Conservation (phyloP, 2,113 vertebrate species). For the Ivindomyrus marchei region DNA sequence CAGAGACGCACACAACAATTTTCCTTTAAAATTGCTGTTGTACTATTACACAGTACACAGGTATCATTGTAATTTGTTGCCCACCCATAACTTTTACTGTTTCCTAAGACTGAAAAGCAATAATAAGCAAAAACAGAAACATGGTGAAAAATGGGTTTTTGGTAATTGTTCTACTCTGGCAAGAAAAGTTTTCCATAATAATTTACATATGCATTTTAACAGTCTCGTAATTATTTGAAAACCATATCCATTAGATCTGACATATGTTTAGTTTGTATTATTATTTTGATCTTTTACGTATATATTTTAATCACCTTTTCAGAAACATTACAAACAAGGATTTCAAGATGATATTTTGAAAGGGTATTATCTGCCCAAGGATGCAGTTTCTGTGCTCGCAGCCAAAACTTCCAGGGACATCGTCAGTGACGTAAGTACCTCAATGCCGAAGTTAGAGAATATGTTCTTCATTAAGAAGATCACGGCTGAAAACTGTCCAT, state of each 20-base stretch:
- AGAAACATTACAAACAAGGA: slow-evolving; percentile 67
- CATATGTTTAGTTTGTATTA: neutral
- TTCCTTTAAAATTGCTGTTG: neutral
- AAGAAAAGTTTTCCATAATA: neutral
- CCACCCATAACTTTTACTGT: neutral
- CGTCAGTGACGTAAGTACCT: slow-evolving; percentile 74
- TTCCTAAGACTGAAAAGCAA: neutral
- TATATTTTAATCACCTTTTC: slow-evolving; percentile 18
- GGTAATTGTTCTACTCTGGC: neutral
- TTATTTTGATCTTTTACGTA: neutral
- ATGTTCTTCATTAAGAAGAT: neutral
- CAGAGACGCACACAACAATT: neutral
- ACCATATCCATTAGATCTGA: neutral
- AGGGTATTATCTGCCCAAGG: slow-evolving; percentile 73
- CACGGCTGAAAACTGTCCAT: neutral
- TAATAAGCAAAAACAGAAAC: neutral
- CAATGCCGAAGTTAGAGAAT: neutral
- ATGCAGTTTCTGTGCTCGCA: slow-evolving; percentile 75
- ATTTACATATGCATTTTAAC: neutral
- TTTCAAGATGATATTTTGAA: slow-evolving; percentile 78
- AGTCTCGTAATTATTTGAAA: neutral
- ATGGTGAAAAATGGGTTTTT: neutral
- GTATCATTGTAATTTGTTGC: neutral
- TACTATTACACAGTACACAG: neutral
- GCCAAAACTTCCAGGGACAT: slow-evolving; percentile 78